These are phyloP conservation scores for Abscondita cerata DNA, from an alignment of 2,888 invertebrate species.

Conservation along the genomic window DNA sequence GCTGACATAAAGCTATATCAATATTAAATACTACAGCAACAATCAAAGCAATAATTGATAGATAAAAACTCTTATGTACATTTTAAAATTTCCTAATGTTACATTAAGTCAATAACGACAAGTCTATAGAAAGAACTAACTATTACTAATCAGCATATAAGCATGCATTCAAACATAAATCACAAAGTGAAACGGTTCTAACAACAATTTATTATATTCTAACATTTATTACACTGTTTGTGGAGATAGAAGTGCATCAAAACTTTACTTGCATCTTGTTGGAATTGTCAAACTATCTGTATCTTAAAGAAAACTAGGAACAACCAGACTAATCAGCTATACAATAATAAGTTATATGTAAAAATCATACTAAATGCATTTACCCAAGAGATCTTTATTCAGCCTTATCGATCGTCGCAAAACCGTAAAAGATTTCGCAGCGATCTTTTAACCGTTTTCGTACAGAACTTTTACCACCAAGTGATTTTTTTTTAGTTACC, in stretches of 20 bases:
- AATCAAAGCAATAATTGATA: not conserved
- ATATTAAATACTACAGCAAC: not conserved
- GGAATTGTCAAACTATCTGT: slow-evolving; percentile 3
- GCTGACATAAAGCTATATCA: not conserved
- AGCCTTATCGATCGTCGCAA: slow-evolving; percentile 14
- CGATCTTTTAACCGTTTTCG: not conserved
- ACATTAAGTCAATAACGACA: slow-evolving; percentile 1
- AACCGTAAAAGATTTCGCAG: not conserved
- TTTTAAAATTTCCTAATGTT: not conserved
- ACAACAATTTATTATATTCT: slow-evolving; percentile 4
- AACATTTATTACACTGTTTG: not conserved
- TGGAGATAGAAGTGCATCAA: slow-evolving; percentile 6
- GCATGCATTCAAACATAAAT: not conserved
- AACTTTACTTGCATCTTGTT: not conserved
- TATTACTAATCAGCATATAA: slow-evolving; percentile 5
- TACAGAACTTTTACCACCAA: slow-evolving; percentile 10
- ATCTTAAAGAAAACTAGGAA: slow-evolving; percentile 18
- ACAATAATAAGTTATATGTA: slow-evolving; percentile 17
- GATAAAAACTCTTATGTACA: not conserved
- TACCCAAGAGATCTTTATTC: slow-evolving; percentile 25
- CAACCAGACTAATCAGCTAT: slow-evolving; percentile 16
- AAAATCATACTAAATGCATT: slow-evolving; percentile 23
- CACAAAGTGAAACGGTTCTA: slow-evolving; percentile 4
- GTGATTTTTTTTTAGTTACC: not conserved
- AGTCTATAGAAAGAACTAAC: not conserved